phyloP scores from a whole-genome alignment of 2,113 vertebrate genomes.

The Leucopternis melanops region DNA sequence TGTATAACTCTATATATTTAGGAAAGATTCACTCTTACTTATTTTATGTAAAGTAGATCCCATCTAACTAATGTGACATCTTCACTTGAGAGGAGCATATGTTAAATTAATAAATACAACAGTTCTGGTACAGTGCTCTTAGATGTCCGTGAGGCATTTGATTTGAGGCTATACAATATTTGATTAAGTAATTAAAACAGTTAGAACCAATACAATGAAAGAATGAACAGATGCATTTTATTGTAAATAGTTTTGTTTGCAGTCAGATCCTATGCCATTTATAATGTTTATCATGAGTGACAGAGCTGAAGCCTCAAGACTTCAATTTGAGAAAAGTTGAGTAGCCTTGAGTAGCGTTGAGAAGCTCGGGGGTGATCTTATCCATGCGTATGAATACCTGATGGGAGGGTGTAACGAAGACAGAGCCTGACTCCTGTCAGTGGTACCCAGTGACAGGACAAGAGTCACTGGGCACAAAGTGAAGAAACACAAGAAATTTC shows the following conservation, averaged over 20 bases:
- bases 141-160: not conserved
- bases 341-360: accelerated
- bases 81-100: not conserved
- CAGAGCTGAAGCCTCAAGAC: not conserved
- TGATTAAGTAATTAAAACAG: slow-evolving; percentile 16
- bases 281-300: not conserved
- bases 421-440: not conserved
- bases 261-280: not conserved
- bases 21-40: not conserved
- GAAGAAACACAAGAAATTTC: not conserved
- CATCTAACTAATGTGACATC: not conserved
- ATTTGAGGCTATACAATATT: not conserved
- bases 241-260: slow-evolving; percentile 4
- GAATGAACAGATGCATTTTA: not conserved
- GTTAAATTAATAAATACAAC: slow-evolving; percentile 20
- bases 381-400: not conserved
- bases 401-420: not conserved
- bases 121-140: not conserved
- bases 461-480: not conserved
- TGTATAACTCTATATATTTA: not conserved
- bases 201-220: not conserved
- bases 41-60: not conserved
- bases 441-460: not conserved
- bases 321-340: not conserved
- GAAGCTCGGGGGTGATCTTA: not conserved